phyloP scores from a whole-genome alignment of 2,797 vertebrate species.

The Scolopax bukidnonensis region DNA sequence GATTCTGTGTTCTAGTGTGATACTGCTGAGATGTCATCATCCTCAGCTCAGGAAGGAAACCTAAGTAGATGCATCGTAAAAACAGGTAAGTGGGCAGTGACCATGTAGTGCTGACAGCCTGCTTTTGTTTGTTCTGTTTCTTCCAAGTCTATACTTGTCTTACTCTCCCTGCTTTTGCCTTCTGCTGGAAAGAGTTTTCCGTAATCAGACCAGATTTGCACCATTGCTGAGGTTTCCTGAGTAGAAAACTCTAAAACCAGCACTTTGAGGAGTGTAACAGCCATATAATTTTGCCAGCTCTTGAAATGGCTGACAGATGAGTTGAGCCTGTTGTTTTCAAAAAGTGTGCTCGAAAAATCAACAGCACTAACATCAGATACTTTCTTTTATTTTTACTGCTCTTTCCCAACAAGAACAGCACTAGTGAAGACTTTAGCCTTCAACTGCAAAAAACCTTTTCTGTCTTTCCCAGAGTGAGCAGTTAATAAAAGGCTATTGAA shows the following conservation, averaged over 20 bases:
- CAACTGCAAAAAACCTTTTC: background rate
- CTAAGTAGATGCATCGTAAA: background rate
- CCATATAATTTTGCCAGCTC: background rate
- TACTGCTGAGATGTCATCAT: background rate
- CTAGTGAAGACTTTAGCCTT: background rate
- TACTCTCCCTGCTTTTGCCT: background rate
- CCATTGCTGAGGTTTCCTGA: background rate
- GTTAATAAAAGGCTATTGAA: background rate
- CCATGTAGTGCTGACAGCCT: background rate
- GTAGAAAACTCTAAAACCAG: background rate
- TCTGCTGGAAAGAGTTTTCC: background rate
- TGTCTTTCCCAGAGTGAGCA: background rate
- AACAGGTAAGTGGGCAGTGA: background rate
- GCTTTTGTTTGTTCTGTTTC: background rate
- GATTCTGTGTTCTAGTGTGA: background rate
- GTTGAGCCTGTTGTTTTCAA: background rate
- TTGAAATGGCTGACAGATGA: background rate
- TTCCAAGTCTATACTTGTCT: background rate
- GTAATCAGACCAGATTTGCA: background rate
- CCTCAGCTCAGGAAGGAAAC: background rate
- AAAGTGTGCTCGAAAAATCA: background rate
- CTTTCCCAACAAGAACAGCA: background rate
- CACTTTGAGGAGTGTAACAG: background rate
- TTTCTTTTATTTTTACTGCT: background rate
- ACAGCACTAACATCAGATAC: background rate